These are phyloP conservation scores for Nephotettix cincticeps DNA, from an alignment of 1,140 invertebrate species.

Conservation along the genomic window DNA sequence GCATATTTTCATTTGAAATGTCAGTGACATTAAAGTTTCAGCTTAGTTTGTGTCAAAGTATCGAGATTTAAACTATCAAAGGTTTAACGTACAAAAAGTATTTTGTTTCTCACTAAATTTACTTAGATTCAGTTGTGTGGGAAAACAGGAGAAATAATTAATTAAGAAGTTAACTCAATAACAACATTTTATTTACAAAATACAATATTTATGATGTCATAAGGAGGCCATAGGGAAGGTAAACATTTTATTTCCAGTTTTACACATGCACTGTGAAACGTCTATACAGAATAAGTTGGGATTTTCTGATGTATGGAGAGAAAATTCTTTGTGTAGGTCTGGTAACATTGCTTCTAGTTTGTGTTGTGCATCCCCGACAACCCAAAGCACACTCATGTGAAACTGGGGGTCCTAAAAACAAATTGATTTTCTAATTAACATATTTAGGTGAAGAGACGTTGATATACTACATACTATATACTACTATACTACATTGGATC, in stretches of 20 bases:
- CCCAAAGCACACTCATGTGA: slow-evolving; percentile 38
- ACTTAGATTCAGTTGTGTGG: no score
- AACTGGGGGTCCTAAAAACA: slow-evolving; percentile 36
- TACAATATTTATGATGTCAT: neutral
- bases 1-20: no score
- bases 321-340: slow-evolving; percentile 15
- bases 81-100: neutral
- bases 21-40: no score
- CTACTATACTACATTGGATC: no score
- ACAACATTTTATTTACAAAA: neutral
- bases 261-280: slow-evolving; percentile 29
- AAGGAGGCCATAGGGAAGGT: slow-evolving; percentile 14
- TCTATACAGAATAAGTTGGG: slow-evolving; percentile 18
- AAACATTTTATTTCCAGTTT: slow-evolving; percentile 34
- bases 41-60: no score
- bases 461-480: no score
- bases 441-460: no score
- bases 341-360: slow-evolving; percentile 30
- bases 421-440: no score
- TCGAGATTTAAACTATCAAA: no score
- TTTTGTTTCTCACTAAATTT: no score
- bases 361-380: slow-evolving; percentile 30
- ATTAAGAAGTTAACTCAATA: no score
- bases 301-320: slow-evolving; percentile 16
- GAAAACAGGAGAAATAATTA: no score